A percentile compares a stretch with the other conserved stretches of the same genome.
Evolutionary conservation across 2,797 vertebrate genomes (phyloP).

Genomic region (Adelosebastes latens): DNA sequence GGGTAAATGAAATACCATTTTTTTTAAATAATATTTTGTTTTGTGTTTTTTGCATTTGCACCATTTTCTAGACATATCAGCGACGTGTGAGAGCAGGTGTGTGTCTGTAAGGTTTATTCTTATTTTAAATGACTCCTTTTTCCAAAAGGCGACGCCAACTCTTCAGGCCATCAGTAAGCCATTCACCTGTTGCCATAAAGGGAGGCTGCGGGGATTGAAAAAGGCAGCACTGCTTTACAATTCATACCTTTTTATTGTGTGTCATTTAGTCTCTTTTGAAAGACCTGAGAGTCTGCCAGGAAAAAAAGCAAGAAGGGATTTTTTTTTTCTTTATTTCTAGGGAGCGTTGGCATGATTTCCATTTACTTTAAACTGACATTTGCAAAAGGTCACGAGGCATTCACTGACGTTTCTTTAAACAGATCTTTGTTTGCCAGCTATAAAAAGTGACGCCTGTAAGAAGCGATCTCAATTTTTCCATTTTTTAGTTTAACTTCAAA

Average conservation of each 20-base stretch:
- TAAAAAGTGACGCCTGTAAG: background rate
- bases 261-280: conserved; percentile 27
- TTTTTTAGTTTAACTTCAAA: background rate
- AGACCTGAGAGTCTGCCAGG: background rate
- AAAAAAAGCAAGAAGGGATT: conserved; percentile 9
- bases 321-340: background rate
- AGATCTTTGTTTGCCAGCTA: conserved; percentile 11
- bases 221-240: conserved; percentile 9
- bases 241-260: background rate
- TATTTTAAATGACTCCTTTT: conserved; percentile 14
- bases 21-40: conserved; percentile 12
- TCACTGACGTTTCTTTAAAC: conserved; percentile 19
- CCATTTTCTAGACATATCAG: conserved; percentile 72
- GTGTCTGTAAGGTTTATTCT: conserved; percentile 16
- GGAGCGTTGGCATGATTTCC: background rate
- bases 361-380: conserved; percentile 36
- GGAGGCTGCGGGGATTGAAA: background rate
- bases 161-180: conserved; percentile 28
- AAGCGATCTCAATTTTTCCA: background rate
- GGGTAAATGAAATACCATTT: conserved; percentile 20
- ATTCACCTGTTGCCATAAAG: conserved; percentile 27
- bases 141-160: conserved; percentile 10
- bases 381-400: conserved; percentile 20
- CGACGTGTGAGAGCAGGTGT: conserved; percentile 26
- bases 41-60: conserved; percentile 55